Evolutionary conservation across 2,888 invertebrate genomes (phyloP).

Genomic region (Rotaria sp.): DNA sequence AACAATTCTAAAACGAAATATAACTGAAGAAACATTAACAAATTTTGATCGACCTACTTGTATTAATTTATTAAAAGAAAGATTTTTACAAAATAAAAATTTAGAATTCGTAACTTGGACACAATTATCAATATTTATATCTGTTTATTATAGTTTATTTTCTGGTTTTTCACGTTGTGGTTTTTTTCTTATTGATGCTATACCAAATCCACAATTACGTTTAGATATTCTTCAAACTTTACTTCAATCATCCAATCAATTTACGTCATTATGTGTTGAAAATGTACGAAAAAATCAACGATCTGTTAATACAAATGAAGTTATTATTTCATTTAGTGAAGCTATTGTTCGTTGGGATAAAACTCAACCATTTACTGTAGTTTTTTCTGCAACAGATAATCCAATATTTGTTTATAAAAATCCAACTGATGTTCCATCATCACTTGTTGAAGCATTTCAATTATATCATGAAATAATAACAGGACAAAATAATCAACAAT

Average conservation of each 20-base stretch:
- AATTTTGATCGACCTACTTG: neutral
- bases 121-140: neutral
- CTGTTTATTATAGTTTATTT: constrained; percentile 4
- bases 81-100: neutral
- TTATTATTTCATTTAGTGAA: neutral
- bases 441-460: neutral
- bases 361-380: neutral
- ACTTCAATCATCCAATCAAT: constrained; percentile 5
- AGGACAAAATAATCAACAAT: neutral
- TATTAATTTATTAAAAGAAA: neutral
- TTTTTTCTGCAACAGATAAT: neutral
- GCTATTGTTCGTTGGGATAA: constrained; percentile 25
- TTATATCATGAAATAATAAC: neutral
- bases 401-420: constrained; percentile 16
- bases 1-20: neutral
- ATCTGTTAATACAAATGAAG: neutral
- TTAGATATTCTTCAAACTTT: constrained; percentile 14
- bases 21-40: neutral
- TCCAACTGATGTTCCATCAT: neutral
- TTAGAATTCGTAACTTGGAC: neutral
- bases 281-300: neutral
- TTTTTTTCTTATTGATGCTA: neutral
- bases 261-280: neutral
- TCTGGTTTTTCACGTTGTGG: constrained; percentile 7
- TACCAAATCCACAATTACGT: neutral